phyloP scores from a whole-genome alignment of 37 sponge, comb jelly and placozoan species.

The Spongilla lacustris region DNA sequence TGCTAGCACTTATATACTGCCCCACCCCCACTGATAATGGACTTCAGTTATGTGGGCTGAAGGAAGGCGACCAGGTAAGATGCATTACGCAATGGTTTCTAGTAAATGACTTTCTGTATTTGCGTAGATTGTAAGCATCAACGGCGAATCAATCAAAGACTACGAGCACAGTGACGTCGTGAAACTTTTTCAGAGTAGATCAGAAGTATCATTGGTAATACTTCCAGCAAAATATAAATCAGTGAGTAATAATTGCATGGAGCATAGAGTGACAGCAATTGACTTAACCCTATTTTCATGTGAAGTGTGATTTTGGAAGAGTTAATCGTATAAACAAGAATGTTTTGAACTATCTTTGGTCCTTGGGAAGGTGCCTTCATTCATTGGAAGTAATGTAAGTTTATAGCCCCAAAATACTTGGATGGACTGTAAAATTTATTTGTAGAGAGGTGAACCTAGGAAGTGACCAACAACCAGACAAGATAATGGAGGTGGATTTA shows the following conservation, averaged over 20 bases:
- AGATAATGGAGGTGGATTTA: constrained; percentile 8
- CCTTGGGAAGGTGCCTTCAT: constrained; percentile 26
- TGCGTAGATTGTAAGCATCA: constrained; percentile 56
- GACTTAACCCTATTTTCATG: background rate
- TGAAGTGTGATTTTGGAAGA: constrained; percentile 34
- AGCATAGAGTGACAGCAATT: background rate
- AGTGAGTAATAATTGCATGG: constrained; percentile 22
- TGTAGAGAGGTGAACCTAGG: constrained; percentile 48
- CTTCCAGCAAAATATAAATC: constrained; percentile 41
- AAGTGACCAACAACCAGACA: background rate
- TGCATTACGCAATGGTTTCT: background rate
- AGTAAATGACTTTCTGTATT: background rate
- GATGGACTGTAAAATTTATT: background rate
- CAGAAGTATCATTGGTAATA: constrained; percentile 15
- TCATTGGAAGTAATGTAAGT: constrained; percentile 57
- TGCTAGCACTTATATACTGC: background rate
- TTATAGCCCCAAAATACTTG: background rate
- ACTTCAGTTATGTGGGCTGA: constrained; percentile 32
- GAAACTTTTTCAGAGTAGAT: constrained; percentile 37
- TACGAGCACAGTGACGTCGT: constrained; percentile 48
- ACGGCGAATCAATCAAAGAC: constrained; percentile 35
- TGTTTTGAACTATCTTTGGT: constrained; percentile 44
- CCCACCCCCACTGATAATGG: background rate
- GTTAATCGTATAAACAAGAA: constrained; percentile 4
- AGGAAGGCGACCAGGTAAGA: constrained; percentile 57